These are phyloP conservation scores for Acanthococcus lagerstroemiae DNA, from an alignment of 2,888 invertebrate genomes.

Conservation along the genomic window DNA sequence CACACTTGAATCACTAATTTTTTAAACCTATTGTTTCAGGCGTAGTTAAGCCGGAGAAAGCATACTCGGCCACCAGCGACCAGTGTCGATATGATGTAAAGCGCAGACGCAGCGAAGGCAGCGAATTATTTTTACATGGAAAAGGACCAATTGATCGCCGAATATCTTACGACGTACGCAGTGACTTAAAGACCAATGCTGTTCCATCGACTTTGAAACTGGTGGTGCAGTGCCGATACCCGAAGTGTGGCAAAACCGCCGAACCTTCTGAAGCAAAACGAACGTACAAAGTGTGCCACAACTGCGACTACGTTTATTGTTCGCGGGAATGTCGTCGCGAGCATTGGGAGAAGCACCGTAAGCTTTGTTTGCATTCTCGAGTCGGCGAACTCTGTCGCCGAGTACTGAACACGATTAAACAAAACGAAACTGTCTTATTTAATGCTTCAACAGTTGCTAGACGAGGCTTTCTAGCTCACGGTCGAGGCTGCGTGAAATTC, in stretches of 20 bases:
- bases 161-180: conserved; percentile 13
- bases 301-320: conserved; percentile 90
- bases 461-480: conserved; percentile 70
- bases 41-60: too few relatives aligned
- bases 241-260: conserved; percentile 65
- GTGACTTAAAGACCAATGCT: conserved; percentile 1
- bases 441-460: conserved; percentile 75
- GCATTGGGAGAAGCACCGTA: conserved; percentile 89
- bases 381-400: conserved; percentile 78
- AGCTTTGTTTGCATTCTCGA: conserved; percentile 79
- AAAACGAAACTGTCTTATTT: conserved; percentile 61
- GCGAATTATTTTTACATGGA: background rate
- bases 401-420: conserved; percentile 65
- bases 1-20: too few relatives aligned
- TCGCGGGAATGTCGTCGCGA: conserved; percentile 78
- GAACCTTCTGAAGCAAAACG: conserved; percentile 65
- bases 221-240: conserved; percentile 64
- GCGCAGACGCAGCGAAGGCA: conserved; percentile 7
- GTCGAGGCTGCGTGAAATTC: conserved; percentile 83
- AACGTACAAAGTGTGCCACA: conserved; percentile 84
- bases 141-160: background rate
- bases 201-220: background rate
- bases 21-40: too few relatives aligned
- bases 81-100: conserved; percentile 4
- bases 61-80: background rate